phyloP scores from a whole-genome alignment of 2,888 invertebrate genomes.

The Cataglyphis albicans region DNA sequence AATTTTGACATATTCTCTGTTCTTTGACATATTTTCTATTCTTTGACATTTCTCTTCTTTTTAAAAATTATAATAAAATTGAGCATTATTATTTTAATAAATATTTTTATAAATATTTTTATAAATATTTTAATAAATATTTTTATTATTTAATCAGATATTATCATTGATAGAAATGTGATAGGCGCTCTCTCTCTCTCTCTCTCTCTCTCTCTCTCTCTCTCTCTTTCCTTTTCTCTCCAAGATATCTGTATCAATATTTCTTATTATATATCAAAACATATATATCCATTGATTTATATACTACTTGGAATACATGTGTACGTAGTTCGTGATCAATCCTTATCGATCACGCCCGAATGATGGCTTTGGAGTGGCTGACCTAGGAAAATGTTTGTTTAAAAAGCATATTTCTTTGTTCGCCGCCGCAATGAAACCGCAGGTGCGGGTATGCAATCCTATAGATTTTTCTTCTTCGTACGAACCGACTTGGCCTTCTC shows the following conservation, averaged over 20 bases:
- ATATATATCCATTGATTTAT: neutral
- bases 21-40: no score
- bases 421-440: constrained; percentile 44
- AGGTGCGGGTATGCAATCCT: constrained; percentile 43
- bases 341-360: constrained; percentile 41
- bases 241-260: constrained; percentile 9
- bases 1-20: neutral
- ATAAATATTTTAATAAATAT: neutral
- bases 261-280: constrained; percentile 1
- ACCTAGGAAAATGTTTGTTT: constrained; percentile 51
- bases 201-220: no score
- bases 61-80: neutral
- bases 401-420: constrained; percentile 45
- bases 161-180: neutral
- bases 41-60: no score
- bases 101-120: no score
- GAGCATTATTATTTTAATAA: neutral
- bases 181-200: no score
- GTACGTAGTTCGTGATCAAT: constrained; percentile 10
- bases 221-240: no score
- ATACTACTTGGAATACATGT: constrained; percentile 3
- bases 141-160: neutral
- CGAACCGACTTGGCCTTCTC: constrained; percentile 36
- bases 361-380: constrained; percentile 32
- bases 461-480: constrained; percentile 47